A percentile compares a stretch with the other conserved stretches of the same genome.
phyloP scores from a whole-genome alignment of 2,888 invertebrate species.

The Xylocampa areola region DNA sequence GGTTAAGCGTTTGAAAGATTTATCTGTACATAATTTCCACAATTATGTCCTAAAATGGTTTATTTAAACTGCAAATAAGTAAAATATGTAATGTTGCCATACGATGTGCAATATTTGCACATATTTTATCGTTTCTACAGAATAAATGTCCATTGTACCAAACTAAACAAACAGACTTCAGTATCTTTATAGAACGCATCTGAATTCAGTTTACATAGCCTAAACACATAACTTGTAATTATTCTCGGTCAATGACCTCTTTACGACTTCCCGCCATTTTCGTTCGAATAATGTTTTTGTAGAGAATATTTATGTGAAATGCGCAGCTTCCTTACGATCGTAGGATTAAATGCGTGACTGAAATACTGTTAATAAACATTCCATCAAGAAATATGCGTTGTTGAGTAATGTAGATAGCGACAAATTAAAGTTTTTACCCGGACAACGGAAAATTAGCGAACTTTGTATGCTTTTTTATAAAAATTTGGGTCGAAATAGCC shows the following conservation, averaged over 20 bases:
- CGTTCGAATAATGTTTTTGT: conserved; percentile 17
- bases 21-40: too few species aligned
- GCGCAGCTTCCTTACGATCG: conserved; percentile 41
- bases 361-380: conserved; percentile 25
- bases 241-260: conserved; percentile 47
- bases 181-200: conserved; percentile 41
- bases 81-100: conserved; percentile 1
- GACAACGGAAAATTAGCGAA: background rate
- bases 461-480: too few species aligned
- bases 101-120: conserved; percentile 28
- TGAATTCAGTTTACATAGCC: conserved; percentile 45
- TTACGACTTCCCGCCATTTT: conserved; percentile 34
- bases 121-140: conserved; percentile 8
- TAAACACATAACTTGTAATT: conserved; percentile 28
- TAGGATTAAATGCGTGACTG: conserved; percentile 22
- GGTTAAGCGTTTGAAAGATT: too few species aligned
- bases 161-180: conserved; percentile 46
- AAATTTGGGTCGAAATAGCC: too few species aligned
- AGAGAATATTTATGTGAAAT: conserved; percentile 47
- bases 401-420: background rate
- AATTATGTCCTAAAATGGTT: background rate
- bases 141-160: conserved; percentile 33
- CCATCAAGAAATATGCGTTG: conserved; percentile 4
- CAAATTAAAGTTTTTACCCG: conserved; percentile 5
- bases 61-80: background rate